Conservation (phyloP, 2,888 invertebrate species). For the Stenurella melanura region DNA sequence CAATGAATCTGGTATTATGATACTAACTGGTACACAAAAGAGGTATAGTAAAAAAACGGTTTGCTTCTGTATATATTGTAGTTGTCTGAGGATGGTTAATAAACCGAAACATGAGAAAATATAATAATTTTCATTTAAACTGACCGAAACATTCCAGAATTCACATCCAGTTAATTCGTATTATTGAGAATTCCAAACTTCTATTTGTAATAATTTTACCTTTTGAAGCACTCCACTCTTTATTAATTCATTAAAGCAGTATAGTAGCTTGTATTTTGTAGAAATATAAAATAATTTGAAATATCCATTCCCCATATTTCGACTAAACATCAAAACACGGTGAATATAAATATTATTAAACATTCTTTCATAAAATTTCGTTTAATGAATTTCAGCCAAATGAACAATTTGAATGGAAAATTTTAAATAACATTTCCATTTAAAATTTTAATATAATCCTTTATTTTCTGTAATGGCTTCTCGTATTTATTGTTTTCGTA, state of each 20-base stretch:
- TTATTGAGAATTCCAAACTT: no score
- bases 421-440: background rate
- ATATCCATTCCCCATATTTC: background rate
- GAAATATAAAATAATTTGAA: constrained; percentile 1
- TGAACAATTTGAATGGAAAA: constrained; percentile 6
- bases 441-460: background rate
- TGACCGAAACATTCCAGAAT: no score
- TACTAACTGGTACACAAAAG: no score
- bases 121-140: no score
- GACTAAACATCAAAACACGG: constrained; percentile 5
- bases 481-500: background rate
- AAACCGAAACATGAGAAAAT: no score
- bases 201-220: background rate
- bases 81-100: no score
- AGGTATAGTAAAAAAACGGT: no score
- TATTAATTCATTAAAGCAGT: constrained; percentile 13
- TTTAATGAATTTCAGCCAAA: constrained; percentile 5
- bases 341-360: background rate
- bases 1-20: no score
- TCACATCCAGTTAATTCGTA: no score
- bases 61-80: no score
- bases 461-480: background rate
- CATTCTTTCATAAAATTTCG: background rate
- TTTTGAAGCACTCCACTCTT: background rate
- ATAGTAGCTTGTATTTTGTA: background rate